Evolutionary conservation across 2,113 vertebrate genomes (phyloP).

Genomic region (Ctenodactylus gundi): DNA sequence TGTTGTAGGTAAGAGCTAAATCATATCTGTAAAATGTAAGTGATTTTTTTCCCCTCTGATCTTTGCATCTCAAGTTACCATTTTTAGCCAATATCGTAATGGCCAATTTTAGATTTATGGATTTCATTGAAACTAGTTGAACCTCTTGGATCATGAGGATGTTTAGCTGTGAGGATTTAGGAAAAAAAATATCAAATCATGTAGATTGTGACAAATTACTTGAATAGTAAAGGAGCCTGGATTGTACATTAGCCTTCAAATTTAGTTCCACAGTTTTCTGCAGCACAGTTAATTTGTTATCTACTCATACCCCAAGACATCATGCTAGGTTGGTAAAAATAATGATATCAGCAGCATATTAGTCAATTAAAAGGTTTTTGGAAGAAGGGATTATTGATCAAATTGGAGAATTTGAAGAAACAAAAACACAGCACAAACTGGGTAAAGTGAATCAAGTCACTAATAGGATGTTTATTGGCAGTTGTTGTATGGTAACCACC

Average conservation of each 20-base stretch:
- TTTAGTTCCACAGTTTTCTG: conserved; percentile 57
- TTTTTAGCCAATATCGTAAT: conserved; percentile 21
- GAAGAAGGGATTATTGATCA: background rate
- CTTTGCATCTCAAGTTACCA: background rate
- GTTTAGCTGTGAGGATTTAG: conserved; percentile 46
- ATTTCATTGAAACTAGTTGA: background rate
- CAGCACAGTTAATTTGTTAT: conserved; percentile 26
- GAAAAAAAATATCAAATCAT: conserved; percentile 62
- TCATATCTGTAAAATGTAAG: background rate
- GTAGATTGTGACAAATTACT: conserved; percentile 77
- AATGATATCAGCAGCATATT: conserved; percentile 59
- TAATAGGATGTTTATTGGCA: conserved; percentile 56
- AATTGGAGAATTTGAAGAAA: conserved; percentile 60
- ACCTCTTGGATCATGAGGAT: conserved; percentile 48
- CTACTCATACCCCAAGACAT: conserved; percentile 47
- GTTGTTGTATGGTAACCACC: conserved; percentile 47
- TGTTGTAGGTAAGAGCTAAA: background rate
- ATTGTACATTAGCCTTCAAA: conserved; percentile 71
- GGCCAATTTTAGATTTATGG: background rate
- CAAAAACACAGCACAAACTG: conserved; percentile 17
- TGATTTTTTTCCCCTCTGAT: background rate
- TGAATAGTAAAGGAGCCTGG: conserved; percentile 66
- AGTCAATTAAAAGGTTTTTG: conserved; percentile 63
- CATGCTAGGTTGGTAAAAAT: conserved; percentile 51
- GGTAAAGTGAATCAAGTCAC: conserved; percentile 49